A percentile compares a stretch with the other conserved stretches of the same genome.
Conservation (phyloP, 2,888 invertebrate genomes). For the Drosophila acutilabella region DNA sequence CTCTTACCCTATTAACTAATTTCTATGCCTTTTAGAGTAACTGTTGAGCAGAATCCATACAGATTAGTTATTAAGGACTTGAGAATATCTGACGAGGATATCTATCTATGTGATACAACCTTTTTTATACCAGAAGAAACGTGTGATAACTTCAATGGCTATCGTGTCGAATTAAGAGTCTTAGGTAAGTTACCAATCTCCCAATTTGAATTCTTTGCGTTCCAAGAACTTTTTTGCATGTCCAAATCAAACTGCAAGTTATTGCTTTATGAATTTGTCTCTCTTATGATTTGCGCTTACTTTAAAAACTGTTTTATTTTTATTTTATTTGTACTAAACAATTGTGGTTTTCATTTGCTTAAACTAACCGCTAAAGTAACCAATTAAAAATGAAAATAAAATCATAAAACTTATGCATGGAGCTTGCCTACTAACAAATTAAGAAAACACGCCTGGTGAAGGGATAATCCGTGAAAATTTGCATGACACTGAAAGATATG, state of each 20-base stretch:
- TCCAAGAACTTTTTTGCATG: constrained; percentile 39
- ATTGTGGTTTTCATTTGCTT: constrained; percentile 45
- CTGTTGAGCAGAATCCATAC: constrained; percentile 76
- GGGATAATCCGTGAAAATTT: constrained; percentile 23
- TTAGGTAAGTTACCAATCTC: constrained; percentile 86
- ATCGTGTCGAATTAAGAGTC: constrained; percentile 90
- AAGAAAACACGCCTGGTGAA: constrained; percentile 4
- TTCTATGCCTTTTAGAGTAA: constrained; percentile 52
- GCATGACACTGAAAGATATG: constrained; percentile 36
- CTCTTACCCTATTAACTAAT: too few relatives aligned
- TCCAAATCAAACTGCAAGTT: constrained; percentile 17
- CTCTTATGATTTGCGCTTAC: constrained; percentile 52
- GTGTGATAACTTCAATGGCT: constrained; percentile 89
- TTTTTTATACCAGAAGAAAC: constrained; percentile 90
- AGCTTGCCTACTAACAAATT: constrained; percentile 40
- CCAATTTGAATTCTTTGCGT: background rate
- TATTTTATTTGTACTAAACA: constrained; percentile 41
- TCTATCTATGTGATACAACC: constrained; percentile 92
- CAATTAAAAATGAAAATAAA: constrained; percentile 20
- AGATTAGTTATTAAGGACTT: constrained; percentile 85
- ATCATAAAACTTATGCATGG: constrained; percentile 38
- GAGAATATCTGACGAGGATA: constrained; percentile 90
- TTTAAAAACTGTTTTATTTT: constrained; percentile 37
- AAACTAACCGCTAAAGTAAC: constrained; percentile 58
- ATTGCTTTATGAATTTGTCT: constrained; percentile 26